A percentile compares a stretch with the other conserved stretches of the same genome.
Conservation (phyloP, 2,888 invertebrate genomes). For the Bedellia somnulentella region DNA sequence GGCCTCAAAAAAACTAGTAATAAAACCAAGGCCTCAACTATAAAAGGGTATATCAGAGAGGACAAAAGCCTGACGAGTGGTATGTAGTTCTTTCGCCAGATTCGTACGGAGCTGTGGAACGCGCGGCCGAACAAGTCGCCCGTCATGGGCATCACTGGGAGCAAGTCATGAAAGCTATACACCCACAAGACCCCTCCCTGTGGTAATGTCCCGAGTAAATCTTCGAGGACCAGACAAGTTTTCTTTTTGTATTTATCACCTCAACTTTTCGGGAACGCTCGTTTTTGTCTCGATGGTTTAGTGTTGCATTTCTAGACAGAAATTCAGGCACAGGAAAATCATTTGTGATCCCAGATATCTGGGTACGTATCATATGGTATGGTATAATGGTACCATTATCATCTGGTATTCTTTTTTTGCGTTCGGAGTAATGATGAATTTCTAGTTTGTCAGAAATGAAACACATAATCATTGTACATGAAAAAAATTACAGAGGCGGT, state of each 20-base stretch:
- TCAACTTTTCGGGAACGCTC: slow-evolving; percentile 8
- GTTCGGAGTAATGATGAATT: too few species aligned
- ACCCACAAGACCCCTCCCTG: slow-evolving; percentile 56
- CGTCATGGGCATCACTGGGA: slow-evolving; percentile 68
- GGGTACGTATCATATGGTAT: too few species aligned
- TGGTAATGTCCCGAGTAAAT: slow-evolving; percentile 53
- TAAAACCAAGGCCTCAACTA: too few species aligned
- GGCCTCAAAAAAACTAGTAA: not conserved
- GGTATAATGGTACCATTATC: too few species aligned
- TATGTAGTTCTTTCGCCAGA: slow-evolving; percentile 62
- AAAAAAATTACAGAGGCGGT: too few species aligned
- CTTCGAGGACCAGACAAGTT: slow-evolving; percentile 34
- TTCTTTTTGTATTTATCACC: slow-evolving; percentile 25
- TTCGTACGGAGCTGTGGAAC: slow-evolving; percentile 42
- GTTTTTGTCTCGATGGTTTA: too few species aligned
- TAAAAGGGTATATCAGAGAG: not conserved
- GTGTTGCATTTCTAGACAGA: too few species aligned
- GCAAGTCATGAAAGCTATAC: slow-evolving; percentile 63
- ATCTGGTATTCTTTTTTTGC: too few species aligned
- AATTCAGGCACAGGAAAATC: too few species aligned
- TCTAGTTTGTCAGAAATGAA: too few species aligned
- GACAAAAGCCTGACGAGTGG: slow-evolving; percentile 31
- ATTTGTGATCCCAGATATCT: too few species aligned
- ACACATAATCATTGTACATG: too few species aligned
- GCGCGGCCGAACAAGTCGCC: slow-evolving; percentile 64